These are phyloP conservation scores for Condylura cristata DNA, from an alignment of 2,113 vertebrate species.

Conservation along the genomic window DNA sequence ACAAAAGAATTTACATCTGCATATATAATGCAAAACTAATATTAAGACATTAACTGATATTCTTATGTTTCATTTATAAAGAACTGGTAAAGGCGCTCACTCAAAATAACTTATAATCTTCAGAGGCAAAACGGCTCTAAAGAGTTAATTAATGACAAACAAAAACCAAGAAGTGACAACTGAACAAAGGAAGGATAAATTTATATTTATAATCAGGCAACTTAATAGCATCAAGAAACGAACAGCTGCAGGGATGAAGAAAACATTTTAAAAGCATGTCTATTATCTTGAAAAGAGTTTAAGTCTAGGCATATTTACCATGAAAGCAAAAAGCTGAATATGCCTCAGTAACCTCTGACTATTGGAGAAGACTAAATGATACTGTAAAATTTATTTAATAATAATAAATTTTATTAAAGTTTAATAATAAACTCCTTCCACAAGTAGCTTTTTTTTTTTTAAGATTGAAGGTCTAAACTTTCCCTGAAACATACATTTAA, in stretches of 20 bases:
- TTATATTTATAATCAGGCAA: not conserved
- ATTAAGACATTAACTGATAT: not conserved
- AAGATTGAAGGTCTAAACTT: not conserved
- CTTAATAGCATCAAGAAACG: not conserved
- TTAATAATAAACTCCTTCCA: conserved; percentile 28
- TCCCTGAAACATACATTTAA: not conserved
- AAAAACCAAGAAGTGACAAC: conserved; percentile 22
- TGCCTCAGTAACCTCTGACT: not conserved
- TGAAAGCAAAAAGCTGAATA: not conserved
- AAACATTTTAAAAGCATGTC: not conserved
- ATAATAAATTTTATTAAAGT: too few relatives aligned
- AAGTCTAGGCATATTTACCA: not conserved
- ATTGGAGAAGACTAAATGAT: not conserved
- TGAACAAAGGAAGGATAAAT: not conserved
- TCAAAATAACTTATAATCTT: not conserved
- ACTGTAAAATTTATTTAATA: not conserved
- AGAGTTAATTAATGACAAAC: not conserved
- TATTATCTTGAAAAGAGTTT: not conserved
- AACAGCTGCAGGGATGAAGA: not conserved
- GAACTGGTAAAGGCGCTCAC: not conserved
- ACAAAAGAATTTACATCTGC: not conserved
- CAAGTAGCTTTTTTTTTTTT: conserved; percentile 15
- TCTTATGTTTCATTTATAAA: not conserved
- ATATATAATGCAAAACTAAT: not conserved
- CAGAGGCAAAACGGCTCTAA: not conserved